Conservation (phyloP, 2,797 vertebrate species). For the Cuculus canorus region DNA sequence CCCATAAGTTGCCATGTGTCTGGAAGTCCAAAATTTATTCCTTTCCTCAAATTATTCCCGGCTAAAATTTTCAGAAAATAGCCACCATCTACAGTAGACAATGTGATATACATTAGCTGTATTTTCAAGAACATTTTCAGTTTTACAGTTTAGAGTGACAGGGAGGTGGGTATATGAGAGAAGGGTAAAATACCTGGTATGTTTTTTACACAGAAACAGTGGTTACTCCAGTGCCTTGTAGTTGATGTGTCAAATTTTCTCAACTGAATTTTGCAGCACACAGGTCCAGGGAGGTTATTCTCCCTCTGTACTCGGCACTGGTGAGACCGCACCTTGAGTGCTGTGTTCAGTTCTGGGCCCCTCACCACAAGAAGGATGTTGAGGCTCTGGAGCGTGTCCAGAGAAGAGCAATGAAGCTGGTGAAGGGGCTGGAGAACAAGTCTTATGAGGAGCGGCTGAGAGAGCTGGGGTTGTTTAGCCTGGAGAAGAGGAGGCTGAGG, state of each 20-base stretch:
- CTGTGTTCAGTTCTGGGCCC: too few species aligned
- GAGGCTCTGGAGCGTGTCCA: too few species aligned
- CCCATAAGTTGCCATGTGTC: neutral
- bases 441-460: too few species aligned
- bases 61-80: neutral
- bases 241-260: neutral
- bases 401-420: too few species aligned
- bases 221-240: neutral
- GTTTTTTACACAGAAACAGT: neutral
- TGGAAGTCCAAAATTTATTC: neutral
- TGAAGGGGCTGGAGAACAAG: too few species aligned
- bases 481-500: too few species aligned
- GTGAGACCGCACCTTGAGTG: too few species aligned
- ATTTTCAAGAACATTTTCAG: neutral
- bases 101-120: neutral
- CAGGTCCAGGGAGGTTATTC: too few species aligned
- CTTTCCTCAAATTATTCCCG: neutral
- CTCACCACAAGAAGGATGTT: too few species aligned
- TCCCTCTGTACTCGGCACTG: too few species aligned
- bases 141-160: neutral
- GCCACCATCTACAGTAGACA: neutral
- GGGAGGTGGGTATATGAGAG: neutral
- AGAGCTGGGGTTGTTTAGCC: too few species aligned
- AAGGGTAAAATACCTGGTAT: neutral
- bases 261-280: neutral